Evolutionary conservation across 2,113 vertebrate species (phyloP).

Genomic region (Mohoua ochrocephala): DNA sequence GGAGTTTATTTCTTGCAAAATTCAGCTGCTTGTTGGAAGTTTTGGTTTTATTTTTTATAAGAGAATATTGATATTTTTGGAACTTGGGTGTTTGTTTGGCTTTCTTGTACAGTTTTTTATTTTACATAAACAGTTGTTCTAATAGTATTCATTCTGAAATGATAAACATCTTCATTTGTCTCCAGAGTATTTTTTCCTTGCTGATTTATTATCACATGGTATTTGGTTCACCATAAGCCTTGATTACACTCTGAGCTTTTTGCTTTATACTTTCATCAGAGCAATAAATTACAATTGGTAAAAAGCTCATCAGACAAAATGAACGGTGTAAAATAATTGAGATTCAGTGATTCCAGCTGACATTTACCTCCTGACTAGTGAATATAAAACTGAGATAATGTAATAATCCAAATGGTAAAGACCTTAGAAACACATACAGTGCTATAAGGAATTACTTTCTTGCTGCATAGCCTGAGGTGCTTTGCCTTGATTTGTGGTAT

Average conservation of each 20-base stretch:
- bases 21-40: neutral
- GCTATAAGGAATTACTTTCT: neutral
- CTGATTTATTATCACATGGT: neutral
- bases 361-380: conserved; percentile 49
- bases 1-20: neutral
- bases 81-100: neutral
- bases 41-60: neutral
- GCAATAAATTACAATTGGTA: conserved; percentile 5
- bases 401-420: conserved; percentile 34
- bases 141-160: neutral
- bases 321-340: neutral
- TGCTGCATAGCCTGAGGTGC: neutral
- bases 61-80: neutral
- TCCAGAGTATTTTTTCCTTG: neutral
- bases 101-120: neutral
- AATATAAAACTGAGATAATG: conserved; percentile 34
- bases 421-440: neutral
- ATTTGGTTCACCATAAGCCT: conserved; percentile 5
- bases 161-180: neutral
- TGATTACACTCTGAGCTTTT: conserved; percentile 28
- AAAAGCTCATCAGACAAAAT: conserved; percentile 4
- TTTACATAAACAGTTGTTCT: conserved; percentile 36
- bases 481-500: neutral
- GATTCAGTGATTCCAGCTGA: neutral
- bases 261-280: conserved; percentile 1